These are phyloP conservation scores for Idris sp. DNA, from an alignment of 1,140 invertebrate species.

Conservation along the genomic window DNA sequence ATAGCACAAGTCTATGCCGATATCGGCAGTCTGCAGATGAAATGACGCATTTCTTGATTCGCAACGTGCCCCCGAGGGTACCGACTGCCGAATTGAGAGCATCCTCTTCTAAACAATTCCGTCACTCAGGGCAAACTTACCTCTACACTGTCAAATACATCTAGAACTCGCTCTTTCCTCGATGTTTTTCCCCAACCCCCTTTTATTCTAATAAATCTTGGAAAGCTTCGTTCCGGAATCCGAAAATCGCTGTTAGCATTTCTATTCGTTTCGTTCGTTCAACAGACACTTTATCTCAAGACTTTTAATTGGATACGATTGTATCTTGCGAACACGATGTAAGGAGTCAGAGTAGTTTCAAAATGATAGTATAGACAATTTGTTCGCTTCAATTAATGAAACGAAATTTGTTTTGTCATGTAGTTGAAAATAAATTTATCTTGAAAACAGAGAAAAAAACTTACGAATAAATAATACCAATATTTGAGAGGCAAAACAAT, in stretches of 20 bases:
- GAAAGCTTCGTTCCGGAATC: conserved; percentile 40
- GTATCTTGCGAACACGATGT: conserved; percentile 23
- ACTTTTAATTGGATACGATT: conserved; percentile 55
- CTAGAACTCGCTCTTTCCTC: conserved; percentile 19
- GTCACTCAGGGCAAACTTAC: conserved; percentile 57
- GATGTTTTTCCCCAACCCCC: conserved; percentile 5
- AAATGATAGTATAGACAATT: conserved; percentile 14
- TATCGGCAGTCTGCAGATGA: conserved; percentile 79
- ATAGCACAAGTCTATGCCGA: conserved; percentile 73
- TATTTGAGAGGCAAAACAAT: too few species aligned
- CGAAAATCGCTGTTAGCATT: conserved; percentile 52
- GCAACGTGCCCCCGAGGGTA: conserved; percentile 73
- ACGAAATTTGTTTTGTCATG: not conserved
- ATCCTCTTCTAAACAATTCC: conserved; percentile 45
- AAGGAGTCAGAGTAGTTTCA: conserved; percentile 4
- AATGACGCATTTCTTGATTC: conserved; percentile 76
- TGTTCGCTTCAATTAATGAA: conserved; percentile 20
- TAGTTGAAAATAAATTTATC: not conserved
- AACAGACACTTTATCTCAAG: conserved; percentile 44
- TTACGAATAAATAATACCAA: too few species aligned
- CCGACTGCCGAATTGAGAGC: conserved; percentile 70
- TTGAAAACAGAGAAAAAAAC: too few species aligned
- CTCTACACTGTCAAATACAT: conserved; percentile 50
- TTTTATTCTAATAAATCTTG: conserved; percentile 60
- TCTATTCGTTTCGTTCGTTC: conserved; percentile 40